Evolutionary conservation across 2,113 vertebrate species (phyloP).

Genomic region (Melanerpes aurifrons): DNA sequence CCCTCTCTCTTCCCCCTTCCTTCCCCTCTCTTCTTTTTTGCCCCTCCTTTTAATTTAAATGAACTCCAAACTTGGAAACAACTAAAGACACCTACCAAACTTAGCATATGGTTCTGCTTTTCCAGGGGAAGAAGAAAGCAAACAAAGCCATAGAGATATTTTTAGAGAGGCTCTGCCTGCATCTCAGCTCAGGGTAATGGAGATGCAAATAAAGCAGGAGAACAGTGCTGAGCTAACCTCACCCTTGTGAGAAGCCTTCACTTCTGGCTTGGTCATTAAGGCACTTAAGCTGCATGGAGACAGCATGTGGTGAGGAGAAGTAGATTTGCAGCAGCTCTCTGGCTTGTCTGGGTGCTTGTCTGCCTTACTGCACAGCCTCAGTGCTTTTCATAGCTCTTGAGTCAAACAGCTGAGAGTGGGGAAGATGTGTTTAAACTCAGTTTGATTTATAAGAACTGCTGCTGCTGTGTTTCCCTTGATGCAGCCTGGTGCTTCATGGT

Average conservation of each 20-base stretch:
- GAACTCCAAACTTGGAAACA: slow-evolving; percentile 25
- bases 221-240: background rate
- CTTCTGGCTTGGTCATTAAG: background rate
- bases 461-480: background rate
- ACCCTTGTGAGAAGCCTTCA: background rate
- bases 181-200: background rate
- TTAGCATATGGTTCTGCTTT: slow-evolving; percentile 15
- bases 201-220: background rate
- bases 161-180: background rate
- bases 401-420: background rate
- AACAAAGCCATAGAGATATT: slow-evolving; percentile 34
- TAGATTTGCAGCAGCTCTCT: background rate
- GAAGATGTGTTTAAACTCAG: background rate
- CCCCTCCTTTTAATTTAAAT: background rate
- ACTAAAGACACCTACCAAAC: slow-evolving; percentile 21
- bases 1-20: no score
- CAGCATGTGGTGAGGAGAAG: background rate
- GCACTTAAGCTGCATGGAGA: background rate
- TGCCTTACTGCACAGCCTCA: background rate
- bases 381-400: background rate
- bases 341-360: background rate
- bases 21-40: no score
- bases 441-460: background rate
- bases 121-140: background rate
- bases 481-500: background rate